Evolutionary conservation across 2,888 invertebrate species (phyloP), one percentile per base, ranked within the genome.

Genomic region (Drosophila yooni): DNA sequence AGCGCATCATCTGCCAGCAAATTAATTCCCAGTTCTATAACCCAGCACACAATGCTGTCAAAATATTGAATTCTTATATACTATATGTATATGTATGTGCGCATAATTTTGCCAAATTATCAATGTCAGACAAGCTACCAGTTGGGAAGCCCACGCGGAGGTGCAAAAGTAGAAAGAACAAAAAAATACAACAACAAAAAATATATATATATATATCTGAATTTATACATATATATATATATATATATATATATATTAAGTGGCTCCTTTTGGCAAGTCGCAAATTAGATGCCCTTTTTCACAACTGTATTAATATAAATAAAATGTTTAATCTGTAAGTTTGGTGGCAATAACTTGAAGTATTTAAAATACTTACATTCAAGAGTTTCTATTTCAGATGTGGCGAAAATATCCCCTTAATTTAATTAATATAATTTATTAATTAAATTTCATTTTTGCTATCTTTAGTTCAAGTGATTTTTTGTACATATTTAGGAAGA

Each of bases 21-120:
- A 87, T 87, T 79, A 83, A 89, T 83, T 79, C 75, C 50, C 58
- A 73, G 63, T 88, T 90, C 81, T 85, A 89, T 76, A 88, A 84
- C 79, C 78, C 91, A 76, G 73, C 81, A 76, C 76, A 85, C 72
- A 81, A 65, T 52, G 77, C 88, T 88, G 88, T 88, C 88, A 88
- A 88, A 88, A 88, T 88, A 88, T 88, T 88, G 91, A 82, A 77
- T 60, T 69, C 43, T 57, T 76, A 62, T 46, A 38, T 56, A 27
- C 13, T 15, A 7, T 53, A 38, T 53, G 51, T 29, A 79, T 56
- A 46, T 21, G 2, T 54, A 38, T n/a, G 25, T 56, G 59, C 29
- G 54, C 58, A 34, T 52, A 34, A 29, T 52, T 82, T 68, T 74
- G 82, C 78, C 70, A 89, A 86, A 82, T 86, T 87, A 84, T 84